Conservation (phyloP, 2,113 vertebrate genomes). For the Podarcis muralis region DNA sequence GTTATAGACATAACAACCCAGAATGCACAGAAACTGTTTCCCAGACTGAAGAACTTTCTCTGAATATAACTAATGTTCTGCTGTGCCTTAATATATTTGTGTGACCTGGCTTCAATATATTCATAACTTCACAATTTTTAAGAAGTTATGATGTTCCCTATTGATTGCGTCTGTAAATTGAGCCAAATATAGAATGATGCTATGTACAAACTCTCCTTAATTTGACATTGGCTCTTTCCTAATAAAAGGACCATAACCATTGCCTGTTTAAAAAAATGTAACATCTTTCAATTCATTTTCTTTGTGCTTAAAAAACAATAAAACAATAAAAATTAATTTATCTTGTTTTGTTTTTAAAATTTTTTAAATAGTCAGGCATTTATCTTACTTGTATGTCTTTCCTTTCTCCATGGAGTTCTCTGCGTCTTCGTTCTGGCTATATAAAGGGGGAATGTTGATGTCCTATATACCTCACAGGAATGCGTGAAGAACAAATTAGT, state of each 20-base stretch:
- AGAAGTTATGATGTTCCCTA: not conserved
- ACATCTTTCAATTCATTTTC: not conserved
- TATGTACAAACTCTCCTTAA: not conserved
- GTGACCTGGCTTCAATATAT: not conserved
- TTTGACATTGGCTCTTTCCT: not conserved
- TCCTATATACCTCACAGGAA: not conserved
- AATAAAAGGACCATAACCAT: not conserved
- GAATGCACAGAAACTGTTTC: slow-evolving; percentile 90
- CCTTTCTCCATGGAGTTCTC: not conserved
- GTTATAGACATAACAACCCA: slow-evolving; percentile 86
- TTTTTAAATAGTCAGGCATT: no score
- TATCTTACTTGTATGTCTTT: not conserved
- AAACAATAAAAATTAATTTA: not conserved
- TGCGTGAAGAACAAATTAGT: not conserved
- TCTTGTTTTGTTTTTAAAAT: no score
- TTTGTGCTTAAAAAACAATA: not conserved
- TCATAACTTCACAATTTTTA: not conserved
- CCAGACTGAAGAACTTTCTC: slow-evolving; percentile 80
- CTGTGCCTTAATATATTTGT: not conserved
- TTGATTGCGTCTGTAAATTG: fast-evolving
- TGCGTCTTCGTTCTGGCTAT: not conserved
- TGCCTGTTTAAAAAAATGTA: not conserved
- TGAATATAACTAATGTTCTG: slow-evolving; percentile 49
- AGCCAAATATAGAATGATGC: not conserved
- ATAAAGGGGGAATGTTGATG: not conserved